Conservation (phyloP, 2,113 vertebrate species). For the Tragulus kanchil region DNA sequence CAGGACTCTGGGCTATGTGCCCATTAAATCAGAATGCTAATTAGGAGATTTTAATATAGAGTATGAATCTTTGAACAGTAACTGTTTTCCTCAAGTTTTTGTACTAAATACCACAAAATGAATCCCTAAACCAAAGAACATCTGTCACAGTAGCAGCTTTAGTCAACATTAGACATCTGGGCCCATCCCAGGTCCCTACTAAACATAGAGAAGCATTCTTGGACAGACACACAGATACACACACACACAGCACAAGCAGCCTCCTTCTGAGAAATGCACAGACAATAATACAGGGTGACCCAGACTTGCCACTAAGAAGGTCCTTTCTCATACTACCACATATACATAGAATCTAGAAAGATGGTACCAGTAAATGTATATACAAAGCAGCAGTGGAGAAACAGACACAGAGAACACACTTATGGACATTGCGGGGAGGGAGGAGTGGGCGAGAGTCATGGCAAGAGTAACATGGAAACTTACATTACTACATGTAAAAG, state of each 20-base stretch:
- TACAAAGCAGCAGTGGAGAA: too few species aligned
- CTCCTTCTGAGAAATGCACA: not conserved
- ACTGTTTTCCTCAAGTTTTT: slow-evolving; percentile 79
- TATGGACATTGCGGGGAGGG: too few species aligned
- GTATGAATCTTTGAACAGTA: slow-evolving; percentile 81
- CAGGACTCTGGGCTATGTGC: slow-evolving; percentile 72
- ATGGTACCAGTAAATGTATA: too few species aligned
- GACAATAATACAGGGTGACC: not conserved
- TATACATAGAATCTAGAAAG: too few species aligned
- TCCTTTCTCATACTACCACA: too few species aligned
- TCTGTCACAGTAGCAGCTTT: slow-evolving; percentile 72
- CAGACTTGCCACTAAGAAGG: not conserved
- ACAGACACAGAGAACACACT: too few species aligned
- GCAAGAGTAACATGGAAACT: too few species aligned
- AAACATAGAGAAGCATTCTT: not conserved
- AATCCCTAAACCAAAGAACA: slow-evolving; percentile 82
- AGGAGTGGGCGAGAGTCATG: too few species aligned
- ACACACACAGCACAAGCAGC: not conserved
- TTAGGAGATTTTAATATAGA: slow-evolving; percentile 85
- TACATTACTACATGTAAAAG: too few species aligned
- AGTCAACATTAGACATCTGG: slow-evolving; percentile 52
- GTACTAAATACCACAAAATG: slow-evolving; percentile 81
- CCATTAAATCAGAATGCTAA: slow-evolving; percentile 84
- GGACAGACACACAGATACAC: accelerated
- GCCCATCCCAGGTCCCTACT: not conserved